Evolutionary conservation across 2,888 invertebrate species (phyloP).

Genomic region (Nomada flava): DNA sequence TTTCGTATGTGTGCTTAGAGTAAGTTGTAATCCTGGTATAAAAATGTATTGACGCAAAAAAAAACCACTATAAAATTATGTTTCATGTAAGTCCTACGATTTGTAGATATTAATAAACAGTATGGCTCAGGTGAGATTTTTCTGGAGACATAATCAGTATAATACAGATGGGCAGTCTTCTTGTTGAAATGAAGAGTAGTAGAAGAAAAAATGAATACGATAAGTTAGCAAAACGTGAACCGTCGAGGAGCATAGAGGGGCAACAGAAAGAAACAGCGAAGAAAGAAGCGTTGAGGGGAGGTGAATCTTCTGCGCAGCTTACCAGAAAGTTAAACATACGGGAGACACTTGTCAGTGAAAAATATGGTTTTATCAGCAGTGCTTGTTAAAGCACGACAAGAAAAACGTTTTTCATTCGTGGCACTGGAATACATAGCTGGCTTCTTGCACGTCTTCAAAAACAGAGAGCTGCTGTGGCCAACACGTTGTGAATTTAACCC

Average conservation of each 20-base stretch:
- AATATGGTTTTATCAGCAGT: conserved; percentile 37
- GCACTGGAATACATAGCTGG: not conserved
- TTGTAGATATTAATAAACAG: too few species aligned
- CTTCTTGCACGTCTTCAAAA: conserved; percentile 4
- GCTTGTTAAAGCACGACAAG: conserved; percentile 12
- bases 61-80: too few species aligned
- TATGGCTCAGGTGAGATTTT: too few species aligned
- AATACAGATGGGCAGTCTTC: too few species aligned
- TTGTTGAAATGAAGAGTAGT: too few species aligned
- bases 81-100: too few species aligned
- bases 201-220: not conserved
- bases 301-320: conserved; percentile 39
- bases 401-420: conserved; percentile 40
- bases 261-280: not conserved
- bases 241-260: conserved; percentile 9
- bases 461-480: not conserved
- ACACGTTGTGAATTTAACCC: not conserved
- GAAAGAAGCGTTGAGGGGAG: conserved; percentile 2
- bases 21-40: too few species aligned
- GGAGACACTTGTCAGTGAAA: conserved; percentile 44
- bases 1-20: too few species aligned
- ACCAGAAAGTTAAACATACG: conserved; percentile 18
- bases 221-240: conserved; percentile 2
- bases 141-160: too few species aligned
- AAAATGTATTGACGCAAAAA: too few species aligned